phyloP scores from a whole-genome alignment of 2,113 vertebrate genomes.

The Mugil cephalus region DNA sequence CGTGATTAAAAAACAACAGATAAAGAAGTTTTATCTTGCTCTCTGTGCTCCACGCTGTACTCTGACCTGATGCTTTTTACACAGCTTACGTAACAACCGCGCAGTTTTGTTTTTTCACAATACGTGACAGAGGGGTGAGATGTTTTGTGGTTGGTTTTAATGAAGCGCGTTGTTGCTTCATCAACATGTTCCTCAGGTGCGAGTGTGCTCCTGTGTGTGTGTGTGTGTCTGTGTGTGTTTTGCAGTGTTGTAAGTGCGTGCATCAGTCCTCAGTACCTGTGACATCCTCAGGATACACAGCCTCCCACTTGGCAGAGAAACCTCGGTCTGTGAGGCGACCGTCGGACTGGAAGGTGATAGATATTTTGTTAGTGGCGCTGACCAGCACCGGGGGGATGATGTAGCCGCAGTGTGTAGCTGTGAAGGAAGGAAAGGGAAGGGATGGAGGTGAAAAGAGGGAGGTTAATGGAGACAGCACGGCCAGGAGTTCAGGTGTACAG shows the following conservation, averaged over 20 bases:
- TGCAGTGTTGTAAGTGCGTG: slow-evolving; percentile 21
- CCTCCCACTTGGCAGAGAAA: slow-evolving; percentile 84
- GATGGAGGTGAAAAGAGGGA: slow-evolving; percentile 6
- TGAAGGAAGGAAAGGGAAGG: slow-evolving; percentile 25
- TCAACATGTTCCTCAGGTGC: slow-evolving; percentile 28
- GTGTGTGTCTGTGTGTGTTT: slow-evolving; percentile 2
- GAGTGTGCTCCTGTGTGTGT: slow-evolving; percentile 34
- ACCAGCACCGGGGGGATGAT: slow-evolving; percentile 80
- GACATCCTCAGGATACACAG: slow-evolving; percentile 83
- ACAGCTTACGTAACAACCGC: slow-evolving; percentile 8
- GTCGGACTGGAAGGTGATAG: slow-evolving; percentile 81
- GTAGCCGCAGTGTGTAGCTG: slow-evolving; percentile 83
- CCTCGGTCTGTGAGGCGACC: slow-evolving; percentile 78
- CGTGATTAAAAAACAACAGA: slow-evolving; percentile 32
- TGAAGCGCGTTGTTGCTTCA: slow-evolving; percentile 32
- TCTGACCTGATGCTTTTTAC: slow-evolving; percentile 46
- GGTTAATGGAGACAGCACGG: background rate
- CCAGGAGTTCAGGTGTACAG: background rate
- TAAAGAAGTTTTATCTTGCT: slow-evolving; percentile 36
- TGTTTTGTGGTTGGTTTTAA: slow-evolving; percentile 37
- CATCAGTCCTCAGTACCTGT: slow-evolving; percentile 67
- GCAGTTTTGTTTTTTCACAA: slow-evolving; percentile 27
- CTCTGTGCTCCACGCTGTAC: slow-evolving; percentile 34
- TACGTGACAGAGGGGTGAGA: slow-evolving; percentile 14
- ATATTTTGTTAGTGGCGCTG: slow-evolving; percentile 77